phyloP scores from a whole-genome alignment of 2,888 invertebrate species.

The Plebejus melissa region DNA sequence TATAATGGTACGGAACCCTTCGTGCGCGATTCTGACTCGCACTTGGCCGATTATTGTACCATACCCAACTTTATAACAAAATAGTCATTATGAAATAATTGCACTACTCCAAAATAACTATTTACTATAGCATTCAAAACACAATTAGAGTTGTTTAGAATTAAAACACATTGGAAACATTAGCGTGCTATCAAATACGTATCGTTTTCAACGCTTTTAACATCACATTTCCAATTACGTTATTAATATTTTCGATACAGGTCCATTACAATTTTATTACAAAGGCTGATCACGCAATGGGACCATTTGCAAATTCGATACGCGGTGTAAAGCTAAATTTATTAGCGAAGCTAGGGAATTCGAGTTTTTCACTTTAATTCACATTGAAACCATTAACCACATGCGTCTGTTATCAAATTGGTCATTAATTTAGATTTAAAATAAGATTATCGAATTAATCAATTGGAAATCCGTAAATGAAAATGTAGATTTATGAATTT shows the following conservation, averaged over 20 bases:
- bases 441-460: background rate
- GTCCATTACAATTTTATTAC: constrained; percentile 38
- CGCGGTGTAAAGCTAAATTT: constrained; percentile 27
- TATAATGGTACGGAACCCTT: too few relatives aligned
- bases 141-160: background rate
- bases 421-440: background rate
- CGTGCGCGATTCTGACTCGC: too few relatives aligned
- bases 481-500: background rate
- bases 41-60: background rate
- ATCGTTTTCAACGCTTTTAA: constrained; percentile 19
- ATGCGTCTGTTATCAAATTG: constrained; percentile 11
- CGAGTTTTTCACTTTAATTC: constrained; percentile 19
- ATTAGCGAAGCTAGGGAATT: constrained; percentile 4
- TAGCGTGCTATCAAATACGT: constrained; percentile 6
- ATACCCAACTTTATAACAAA: background rate
- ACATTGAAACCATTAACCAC: constrained; percentile 13
- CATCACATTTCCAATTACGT: constrained; percentile 27
- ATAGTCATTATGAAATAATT: background rate
- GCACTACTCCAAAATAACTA: background rate
- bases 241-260: constrained; percentile 28
- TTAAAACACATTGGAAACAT: constrained; percentile 2
- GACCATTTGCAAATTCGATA: constrained; percentile 41
- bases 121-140: background rate
- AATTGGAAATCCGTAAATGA: background rate
- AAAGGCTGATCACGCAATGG: constrained; percentile 39